These are phyloP conservation scores for Prunella strophiata DNA, from an alignment of 2,797 vertebrate genomes.

Conservation along the genomic window DNA sequence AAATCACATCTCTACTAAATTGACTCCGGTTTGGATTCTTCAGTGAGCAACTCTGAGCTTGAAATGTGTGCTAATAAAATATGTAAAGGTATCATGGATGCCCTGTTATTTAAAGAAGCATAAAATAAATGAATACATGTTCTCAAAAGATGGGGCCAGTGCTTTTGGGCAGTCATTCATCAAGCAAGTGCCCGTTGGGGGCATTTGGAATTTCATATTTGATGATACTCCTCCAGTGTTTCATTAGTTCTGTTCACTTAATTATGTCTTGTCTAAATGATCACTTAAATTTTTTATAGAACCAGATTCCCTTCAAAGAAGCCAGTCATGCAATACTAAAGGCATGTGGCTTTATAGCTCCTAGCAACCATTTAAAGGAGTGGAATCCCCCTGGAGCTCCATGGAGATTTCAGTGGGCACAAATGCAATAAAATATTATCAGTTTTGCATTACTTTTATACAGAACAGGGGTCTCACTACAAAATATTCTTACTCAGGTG, in stretches of 20 bases:
- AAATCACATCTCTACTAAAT: neutral
- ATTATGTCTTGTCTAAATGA: slow-evolving; percentile 66
- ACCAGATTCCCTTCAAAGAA: slow-evolving; percentile 34
- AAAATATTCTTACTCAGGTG: slow-evolving; percentile 9
- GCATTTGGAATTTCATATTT: slow-evolving; percentile 24
- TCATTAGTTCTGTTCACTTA: slow-evolving; percentile 64
- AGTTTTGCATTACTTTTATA: slow-evolving; percentile 10
- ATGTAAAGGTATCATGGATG: slow-evolving; percentile 19
- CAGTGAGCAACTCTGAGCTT: neutral
- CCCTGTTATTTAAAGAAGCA: neutral
- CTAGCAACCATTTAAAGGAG: neutral
- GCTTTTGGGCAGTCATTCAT: slow-evolving; percentile 7
- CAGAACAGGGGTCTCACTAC: neutral
- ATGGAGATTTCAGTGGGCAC: neutral
- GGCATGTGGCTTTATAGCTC: neutral
- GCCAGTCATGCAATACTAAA: slow-evolving; percentile 34
- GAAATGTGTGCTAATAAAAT: slow-evolving; percentile 40
- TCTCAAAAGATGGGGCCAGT: neutral
- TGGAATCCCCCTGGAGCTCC: neutral
- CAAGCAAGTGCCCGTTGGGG: neutral
- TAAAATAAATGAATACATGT: neutral
- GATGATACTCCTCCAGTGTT: slow-evolving; percentile 32
- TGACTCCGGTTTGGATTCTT: neutral
- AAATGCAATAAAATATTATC: neutral
- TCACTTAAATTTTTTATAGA: slow-evolving; percentile 50